A percentile compares a stretch with the other conserved stretches of the same genome.
Evolutionary conservation across 2,888 invertebrate genomes (phyloP).

Genomic region (Pachycephus smyrnensis): DNA sequence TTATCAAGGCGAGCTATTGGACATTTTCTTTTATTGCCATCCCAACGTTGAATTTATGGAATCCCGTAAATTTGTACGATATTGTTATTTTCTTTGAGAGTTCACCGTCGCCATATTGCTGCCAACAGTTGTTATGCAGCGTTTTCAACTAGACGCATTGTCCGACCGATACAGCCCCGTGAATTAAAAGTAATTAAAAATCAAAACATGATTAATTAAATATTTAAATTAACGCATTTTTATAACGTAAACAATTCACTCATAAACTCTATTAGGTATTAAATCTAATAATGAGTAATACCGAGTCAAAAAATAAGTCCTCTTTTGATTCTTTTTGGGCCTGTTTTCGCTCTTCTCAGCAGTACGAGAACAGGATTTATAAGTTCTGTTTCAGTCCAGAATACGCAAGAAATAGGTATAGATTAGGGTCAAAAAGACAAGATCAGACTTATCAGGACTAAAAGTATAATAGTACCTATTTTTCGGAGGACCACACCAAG

Average conservation of each 20-base stretch:
- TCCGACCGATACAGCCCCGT: background rate
- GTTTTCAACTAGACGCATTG: background rate
- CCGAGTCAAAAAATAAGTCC: background rate
- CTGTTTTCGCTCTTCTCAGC: background rate
- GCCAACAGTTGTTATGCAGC: background rate
- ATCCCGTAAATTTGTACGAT: constrained; percentile 20
- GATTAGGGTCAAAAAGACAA: too few relatives aligned
- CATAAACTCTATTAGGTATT: background rate
- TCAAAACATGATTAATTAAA: background rate
- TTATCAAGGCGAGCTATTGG: constrained; percentile 24
- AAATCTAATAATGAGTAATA: background rate
- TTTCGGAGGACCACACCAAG: too few relatives aligned
- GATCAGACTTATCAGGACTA: too few relatives aligned
- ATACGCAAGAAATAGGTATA: too few relatives aligned
- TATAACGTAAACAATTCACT: background rate
- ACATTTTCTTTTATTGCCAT: constrained; percentile 27
- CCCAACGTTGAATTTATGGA: constrained; percentile 18
- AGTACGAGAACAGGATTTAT: background rate
- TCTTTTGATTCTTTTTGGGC: too few relatives aligned
- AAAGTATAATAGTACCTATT: too few relatives aligned
- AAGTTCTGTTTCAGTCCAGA: too few relatives aligned
- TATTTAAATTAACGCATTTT: background rate
- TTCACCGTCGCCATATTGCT: background rate
- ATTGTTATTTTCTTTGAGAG: constrained; percentile 18
- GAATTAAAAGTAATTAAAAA: background rate